Percentiles rank a stretch among this genome's conserved stretches.
These are phyloP conservation scores for Drosophila punjabiensis DNA, from an alignment of 1,140 invertebrate species.

Conservation along the genomic window DNA sequence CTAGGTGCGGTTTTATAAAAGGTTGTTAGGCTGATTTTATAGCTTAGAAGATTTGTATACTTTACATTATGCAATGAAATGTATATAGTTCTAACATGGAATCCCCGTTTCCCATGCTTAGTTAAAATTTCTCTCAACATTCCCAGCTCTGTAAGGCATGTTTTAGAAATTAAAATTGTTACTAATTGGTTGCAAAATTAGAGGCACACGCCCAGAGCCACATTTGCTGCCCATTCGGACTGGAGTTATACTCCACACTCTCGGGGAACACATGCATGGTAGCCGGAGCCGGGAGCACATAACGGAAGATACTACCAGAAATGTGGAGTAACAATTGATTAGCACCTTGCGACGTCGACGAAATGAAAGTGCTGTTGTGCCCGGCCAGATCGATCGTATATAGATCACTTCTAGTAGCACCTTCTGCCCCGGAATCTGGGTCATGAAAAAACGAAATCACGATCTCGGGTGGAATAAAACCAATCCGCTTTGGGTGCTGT, in stretches of 20 bases:
- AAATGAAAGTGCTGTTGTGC: slow-evolving; percentile 77
- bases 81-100: not conserved
- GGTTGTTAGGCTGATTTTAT: not conserved
- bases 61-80: not conserved
- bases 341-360: slow-evolving; percentile 62
- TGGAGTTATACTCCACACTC: slow-evolving; percentile 14
- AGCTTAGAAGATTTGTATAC: no score
- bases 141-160: not conserved
- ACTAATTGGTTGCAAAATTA: slow-evolving; percentile 67
- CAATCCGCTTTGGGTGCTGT: slow-evolving; percentile 28
- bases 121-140: not conserved
- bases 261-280: not conserved
- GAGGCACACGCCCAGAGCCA: slow-evolving; percentile 47
- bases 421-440: slow-evolving; percentile 59
- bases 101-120: not conserved
- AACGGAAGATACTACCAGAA: slow-evolving; percentile 61
- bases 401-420: slow-evolving; percentile 79
- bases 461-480: slow-evolving; percentile 65
- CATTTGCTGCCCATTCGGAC: not conserved
- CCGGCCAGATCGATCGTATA: slow-evolving; percentile 38
- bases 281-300: slow-evolving; percentile 25
- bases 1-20: no score
- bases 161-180: slow-evolving; percentile 3
- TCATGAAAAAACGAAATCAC: slow-evolving; percentile 79
- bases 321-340: slow-evolving; percentile 82